Conservation (phyloP, 2,888 invertebrate genomes). For the Oegoconia quadripuncta region DNA sequence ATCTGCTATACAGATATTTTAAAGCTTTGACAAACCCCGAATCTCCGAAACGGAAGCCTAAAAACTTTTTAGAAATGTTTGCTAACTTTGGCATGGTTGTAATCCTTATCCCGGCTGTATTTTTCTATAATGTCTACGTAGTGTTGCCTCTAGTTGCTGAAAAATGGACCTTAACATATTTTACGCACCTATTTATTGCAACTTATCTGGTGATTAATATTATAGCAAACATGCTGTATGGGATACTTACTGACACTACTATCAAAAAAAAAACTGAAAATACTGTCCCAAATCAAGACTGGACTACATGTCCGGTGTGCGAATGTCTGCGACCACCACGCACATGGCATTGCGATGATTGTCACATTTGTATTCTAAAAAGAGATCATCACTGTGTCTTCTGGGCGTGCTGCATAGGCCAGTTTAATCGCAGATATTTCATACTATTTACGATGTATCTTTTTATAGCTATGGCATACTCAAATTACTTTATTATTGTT, state of each 20-base stretch:
- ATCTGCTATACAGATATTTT: too few species aligned
- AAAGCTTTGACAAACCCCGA: too few species aligned
- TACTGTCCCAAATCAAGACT: constrained; percentile 70
- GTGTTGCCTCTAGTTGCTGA: constrained; percentile 85
- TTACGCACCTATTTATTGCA: constrained; percentile 80
- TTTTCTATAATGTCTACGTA: constrained; percentile 86
- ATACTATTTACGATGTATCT: constrained; percentile 87
- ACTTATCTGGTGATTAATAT: constrained; percentile 87
- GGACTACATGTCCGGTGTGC: constrained; percentile 90
- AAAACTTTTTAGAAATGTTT: neutral
- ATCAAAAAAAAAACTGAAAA: constrained; percentile 78
- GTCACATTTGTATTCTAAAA: constrained; percentile 90
- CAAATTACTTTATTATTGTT: constrained; percentile 83
- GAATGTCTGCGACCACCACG: constrained; percentile 88
- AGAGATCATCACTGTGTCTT: constrained; percentile 95
- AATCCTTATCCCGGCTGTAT: constrained; percentile 82
- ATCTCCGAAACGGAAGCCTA: too few species aligned
- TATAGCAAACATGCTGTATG: constrained; percentile 86
- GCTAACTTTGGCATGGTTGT: constrained; percentile 65
- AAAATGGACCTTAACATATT: constrained; percentile 73
- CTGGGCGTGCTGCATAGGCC: constrained; percentile 92
- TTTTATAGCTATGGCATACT: constrained; percentile 84
- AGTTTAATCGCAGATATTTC: constrained; percentile 92
- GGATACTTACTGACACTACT: constrained; percentile 88
- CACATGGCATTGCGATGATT: constrained; percentile 93